These are phyloP conservation scores for Falco punctatus DNA, from an alignment of 2,113 vertebrate genomes.

Conservation along the genomic window DNA sequence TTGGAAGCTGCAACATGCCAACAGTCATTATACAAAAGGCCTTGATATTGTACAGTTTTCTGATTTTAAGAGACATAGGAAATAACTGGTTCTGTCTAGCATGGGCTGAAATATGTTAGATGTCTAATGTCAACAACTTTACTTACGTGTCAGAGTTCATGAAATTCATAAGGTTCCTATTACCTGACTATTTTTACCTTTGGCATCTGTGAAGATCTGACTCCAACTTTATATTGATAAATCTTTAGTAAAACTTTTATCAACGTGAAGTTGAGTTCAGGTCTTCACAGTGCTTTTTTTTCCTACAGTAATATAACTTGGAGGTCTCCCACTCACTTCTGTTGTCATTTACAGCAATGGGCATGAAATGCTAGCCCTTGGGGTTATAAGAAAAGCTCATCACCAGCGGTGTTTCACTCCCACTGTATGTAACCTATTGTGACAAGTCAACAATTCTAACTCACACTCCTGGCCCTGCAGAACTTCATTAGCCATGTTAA, in stretches of 20 bases:
- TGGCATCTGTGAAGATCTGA: background rate
- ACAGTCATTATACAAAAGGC: background rate
- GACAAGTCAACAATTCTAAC: background rate
- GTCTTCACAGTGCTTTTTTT: background rate
- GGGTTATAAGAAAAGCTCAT: background rate
- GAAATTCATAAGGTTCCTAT: background rate
- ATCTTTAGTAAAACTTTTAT: background rate
- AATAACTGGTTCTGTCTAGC: background rate
- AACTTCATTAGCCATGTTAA: background rate
- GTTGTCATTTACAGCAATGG: background rate
- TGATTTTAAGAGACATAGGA: background rate
- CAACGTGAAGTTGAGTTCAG: background rate
- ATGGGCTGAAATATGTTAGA: background rate
- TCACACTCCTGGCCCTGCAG: background rate
- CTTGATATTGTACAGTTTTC: background rate
- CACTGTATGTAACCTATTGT: background rate
- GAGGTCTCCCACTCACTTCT: background rate
- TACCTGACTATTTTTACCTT: background rate
- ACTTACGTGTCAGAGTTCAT: background rate
- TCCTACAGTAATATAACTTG: background rate
- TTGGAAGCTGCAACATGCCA: constrained; percentile 15
- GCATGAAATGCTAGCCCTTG: background rate
- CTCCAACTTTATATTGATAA: background rate
- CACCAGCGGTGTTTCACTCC: background rate
- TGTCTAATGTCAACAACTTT: background rate